A percentile compares a stretch with the other conserved stretches of the same genome.
These are phyloP conservation scores for Eremobia ochroleuca DNA, from an alignment of 2,888 invertebrate genomes.

Conservation along the genomic window DNA sequence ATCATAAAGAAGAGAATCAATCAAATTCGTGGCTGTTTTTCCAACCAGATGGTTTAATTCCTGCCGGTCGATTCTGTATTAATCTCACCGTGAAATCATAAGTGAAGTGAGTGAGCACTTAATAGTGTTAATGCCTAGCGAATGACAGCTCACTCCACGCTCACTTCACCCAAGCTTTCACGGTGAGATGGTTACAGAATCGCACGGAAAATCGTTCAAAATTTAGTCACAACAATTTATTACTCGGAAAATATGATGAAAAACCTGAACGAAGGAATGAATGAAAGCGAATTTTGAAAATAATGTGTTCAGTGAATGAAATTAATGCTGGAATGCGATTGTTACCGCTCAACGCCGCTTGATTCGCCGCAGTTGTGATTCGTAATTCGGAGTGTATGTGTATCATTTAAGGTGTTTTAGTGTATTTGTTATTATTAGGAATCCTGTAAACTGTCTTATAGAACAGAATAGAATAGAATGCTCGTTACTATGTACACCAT, in stretches of 20 bases:
- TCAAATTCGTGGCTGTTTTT: constrained; percentile 2
- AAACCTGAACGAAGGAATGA: not conserved
- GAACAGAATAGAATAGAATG: not conserved
- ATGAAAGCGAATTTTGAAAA: not conserved
- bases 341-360: not conserved
- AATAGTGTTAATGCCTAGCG: no score
- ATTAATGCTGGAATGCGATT: constrained; percentile 8
- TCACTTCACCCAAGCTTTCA: no score
- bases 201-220: no score
- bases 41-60: not conserved
- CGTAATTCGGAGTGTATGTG: no score
- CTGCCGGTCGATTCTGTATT: no score
- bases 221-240: not conserved
- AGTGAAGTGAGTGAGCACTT: no score
- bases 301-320: constrained; percentile 4
- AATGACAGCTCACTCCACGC: no score
- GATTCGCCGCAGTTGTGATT: no score
- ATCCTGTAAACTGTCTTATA: not conserved
- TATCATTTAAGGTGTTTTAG: not conserved
- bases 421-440: constrained; percentile 5
- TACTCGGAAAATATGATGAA: not conserved
- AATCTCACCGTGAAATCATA: no score
- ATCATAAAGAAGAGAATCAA: not conserved
- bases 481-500: not conserved
- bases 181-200: no score